Conservation (phyloP, 2,888 invertebrate species). For the Diarsia dahlii region DNA sequence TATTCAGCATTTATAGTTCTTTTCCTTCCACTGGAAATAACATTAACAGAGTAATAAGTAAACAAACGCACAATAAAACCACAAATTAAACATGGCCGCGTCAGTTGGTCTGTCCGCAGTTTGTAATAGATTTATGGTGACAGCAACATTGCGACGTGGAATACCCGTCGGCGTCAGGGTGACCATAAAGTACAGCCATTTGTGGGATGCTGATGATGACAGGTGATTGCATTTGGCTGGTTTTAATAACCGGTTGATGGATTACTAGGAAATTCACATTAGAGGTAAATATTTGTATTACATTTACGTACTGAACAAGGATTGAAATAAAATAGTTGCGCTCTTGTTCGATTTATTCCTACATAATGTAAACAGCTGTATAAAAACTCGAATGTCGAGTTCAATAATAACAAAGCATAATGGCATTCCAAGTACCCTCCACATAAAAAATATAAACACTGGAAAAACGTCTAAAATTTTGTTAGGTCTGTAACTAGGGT, state of each 20-base stretch:
- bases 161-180: constrained; percentile 66
- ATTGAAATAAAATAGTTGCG: neutral
- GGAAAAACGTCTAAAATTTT: neutral
- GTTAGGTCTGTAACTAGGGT: neutral
- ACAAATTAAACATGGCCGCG: constrained; percentile 69
- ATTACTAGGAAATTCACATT: constrained; percentile 5
- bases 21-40: neutral
- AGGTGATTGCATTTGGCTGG: constrained; percentile 70
- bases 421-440: neutral
- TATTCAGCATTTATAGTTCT: neutral
- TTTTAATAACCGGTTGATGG: constrained; percentile 40
- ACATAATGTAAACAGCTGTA: neutral
- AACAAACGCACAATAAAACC: constrained; percentile 67
- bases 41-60: constrained; percentile 30
- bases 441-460: neutral
- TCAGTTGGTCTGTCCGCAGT: constrained; percentile 69
- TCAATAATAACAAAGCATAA: neutral
- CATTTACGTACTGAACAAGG: neutral
- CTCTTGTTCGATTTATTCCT: neutral
- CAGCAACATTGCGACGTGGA: constrained; percentile 67
- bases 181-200: constrained; percentile 76
- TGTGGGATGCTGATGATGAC: constrained; percentile 76
- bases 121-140: constrained; percentile 76
- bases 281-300: neutral
- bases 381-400: neutral